These are phyloP conservation scores for Alces alces DNA, from an alignment of 2,113 vertebrate species.

Conservation along the genomic window DNA sequence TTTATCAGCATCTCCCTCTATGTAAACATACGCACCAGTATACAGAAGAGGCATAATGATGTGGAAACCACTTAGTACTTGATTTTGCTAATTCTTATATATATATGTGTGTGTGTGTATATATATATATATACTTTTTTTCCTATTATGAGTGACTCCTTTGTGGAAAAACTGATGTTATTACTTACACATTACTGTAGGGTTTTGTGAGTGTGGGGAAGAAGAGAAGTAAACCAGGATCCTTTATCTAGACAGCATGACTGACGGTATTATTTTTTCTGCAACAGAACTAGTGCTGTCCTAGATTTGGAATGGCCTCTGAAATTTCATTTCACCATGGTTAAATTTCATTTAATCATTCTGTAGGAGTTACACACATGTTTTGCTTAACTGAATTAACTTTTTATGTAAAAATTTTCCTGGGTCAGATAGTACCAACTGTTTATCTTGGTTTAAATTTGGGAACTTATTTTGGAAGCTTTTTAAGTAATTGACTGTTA, in stretches of 20 bases:
- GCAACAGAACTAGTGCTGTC: neutral
- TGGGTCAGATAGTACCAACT: neutral
- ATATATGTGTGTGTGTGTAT: neutral
- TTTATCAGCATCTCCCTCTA: neutral
- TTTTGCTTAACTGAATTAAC: slow-evolving; percentile 25
- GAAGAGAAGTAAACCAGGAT: neutral
- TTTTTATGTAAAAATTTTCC: slow-evolving; percentile 1
- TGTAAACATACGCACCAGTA: neutral
- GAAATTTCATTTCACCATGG: neutral
- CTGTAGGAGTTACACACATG: neutral
- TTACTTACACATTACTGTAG: neutral
- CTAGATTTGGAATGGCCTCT: neutral
- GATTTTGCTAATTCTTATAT: neutral
- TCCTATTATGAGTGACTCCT: neutral
- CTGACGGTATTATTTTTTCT: neutral
- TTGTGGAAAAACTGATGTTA: neutral
- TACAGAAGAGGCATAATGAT: neutral
- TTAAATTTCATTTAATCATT: neutral
- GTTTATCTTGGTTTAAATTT: neutral
- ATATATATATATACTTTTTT: neutral
- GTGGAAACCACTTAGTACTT: neutral
- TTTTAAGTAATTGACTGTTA: slow-evolving; percentile 8
- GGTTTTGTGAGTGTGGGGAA: neutral
- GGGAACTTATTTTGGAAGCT: slow-evolving; percentile 20
- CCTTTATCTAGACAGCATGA: neutral